These are phyloP conservation scores for Pristiophorus japonicus DNA, from an alignment of 2,113 vertebrate species.

Conservation along the genomic window DNA sequence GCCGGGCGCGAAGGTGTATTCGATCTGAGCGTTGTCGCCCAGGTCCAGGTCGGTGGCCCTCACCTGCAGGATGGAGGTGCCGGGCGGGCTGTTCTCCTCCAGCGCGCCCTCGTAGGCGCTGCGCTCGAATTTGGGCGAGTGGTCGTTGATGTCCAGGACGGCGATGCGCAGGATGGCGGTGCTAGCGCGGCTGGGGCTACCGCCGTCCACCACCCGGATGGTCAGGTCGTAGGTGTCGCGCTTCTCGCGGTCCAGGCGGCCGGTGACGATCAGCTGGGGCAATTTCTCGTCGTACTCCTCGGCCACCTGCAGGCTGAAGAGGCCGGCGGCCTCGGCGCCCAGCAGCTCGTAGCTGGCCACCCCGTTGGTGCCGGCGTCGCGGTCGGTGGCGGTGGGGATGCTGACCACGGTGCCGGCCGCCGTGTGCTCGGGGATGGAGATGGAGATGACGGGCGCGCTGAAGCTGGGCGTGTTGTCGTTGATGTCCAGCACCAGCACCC, in stretches of 20 bases:
- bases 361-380: slow-evolving; percentile 74
- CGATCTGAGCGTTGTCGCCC: slow-evolving; percentile 79
- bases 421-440: slow-evolving; percentile 92
- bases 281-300: slow-evolving; percentile 82
- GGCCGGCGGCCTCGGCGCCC: slow-evolving; percentile 71
- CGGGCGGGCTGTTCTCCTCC: slow-evolving; percentile 81
- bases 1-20: slow-evolving; percentile 87
- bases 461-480: slow-evolving; percentile 98
- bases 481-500: slow-evolving; percentile 86
- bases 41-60: slow-evolving; percentile 87
- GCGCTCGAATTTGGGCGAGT: slow-evolving; percentile 81
- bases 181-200: slow-evolving; percentile 73
- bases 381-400: slow-evolving; percentile 80
- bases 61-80: slow-evolving; percentile 91
- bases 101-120: slow-evolving; percentile 79
- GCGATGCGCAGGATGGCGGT: slow-evolving; percentile 85
- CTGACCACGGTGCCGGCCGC: slow-evolving; percentile 75
- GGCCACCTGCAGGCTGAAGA: slow-evolving; percentile 85
- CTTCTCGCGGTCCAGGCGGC: slow-evolving; percentile 83
- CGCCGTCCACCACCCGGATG: slow-evolving; percentile 87
- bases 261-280: slow-evolving; percentile 89
- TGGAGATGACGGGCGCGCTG: slow-evolving; percentile 76
- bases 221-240: slow-evolving; percentile 93
- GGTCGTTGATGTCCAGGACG: slow-evolving; percentile 92
- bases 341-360: slow-evolving; percentile 83